phyloP scores from a whole-genome alignment of 2,113 vertebrate species.

The Pygoscelis adeliae region DNA sequence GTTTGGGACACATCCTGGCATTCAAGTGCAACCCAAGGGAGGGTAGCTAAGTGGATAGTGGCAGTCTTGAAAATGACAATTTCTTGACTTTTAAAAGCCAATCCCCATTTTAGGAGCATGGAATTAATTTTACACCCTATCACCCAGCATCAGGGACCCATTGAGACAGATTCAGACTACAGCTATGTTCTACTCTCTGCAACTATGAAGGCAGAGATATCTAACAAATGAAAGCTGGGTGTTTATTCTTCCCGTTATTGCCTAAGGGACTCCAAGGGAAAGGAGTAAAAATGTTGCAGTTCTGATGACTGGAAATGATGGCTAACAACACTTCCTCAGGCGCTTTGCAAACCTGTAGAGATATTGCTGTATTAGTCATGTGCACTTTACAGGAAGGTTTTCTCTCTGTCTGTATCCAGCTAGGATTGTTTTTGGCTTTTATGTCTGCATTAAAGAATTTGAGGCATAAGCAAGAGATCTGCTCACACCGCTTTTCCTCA shows the following conservation, averaged over 20 bases:
- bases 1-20: neutral
- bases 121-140: neutral
- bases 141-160: neutral
- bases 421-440: neutral
- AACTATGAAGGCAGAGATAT: neutral
- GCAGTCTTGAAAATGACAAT: neutral
- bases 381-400: neutral
- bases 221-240: neutral
- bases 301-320: neutral
- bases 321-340: neutral
- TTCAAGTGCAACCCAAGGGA: neutral
- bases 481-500: neutral
- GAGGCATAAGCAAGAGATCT: neutral
- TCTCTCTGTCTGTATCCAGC: neutral
- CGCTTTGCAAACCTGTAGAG: neutral
- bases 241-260: neutral
- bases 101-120: neutral
- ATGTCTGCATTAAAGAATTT: neutral
- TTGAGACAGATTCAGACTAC: neutral
- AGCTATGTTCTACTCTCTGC: neutral
- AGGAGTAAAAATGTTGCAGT: neutral
- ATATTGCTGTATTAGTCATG: neutral
- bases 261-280: neutral
- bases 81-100: neutral
- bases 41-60: neutral